phyloP scores from a whole-genome alignment of 2,888 invertebrate genomes.

The Ligdia adustata region DNA sequence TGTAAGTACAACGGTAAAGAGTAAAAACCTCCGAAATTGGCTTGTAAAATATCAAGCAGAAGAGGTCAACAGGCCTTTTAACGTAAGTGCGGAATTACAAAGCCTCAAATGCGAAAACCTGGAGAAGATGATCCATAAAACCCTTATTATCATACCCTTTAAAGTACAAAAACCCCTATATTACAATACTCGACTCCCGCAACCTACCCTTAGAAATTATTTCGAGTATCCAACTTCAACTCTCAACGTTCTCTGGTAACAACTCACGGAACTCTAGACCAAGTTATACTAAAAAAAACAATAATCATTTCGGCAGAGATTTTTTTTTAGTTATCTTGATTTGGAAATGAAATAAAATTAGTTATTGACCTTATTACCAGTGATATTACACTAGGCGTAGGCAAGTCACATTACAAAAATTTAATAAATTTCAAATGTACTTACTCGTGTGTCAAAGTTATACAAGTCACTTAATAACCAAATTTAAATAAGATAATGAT shows the following conservation, averaged over 20 bases:
- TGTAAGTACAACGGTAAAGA: no score
- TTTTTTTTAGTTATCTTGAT: no score
- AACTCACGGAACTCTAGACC: constrained; percentile 8
- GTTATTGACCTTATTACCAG: no score
- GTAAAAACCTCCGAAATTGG: neutral
- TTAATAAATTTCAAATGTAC: no score
- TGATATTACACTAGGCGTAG: no score
- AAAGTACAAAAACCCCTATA: constrained; percentile 21
- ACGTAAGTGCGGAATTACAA: constrained; percentile 14
- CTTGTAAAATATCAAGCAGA: constrained; percentile 1
- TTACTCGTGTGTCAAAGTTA: no score
- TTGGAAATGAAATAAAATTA: no score
- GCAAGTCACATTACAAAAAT: no score
- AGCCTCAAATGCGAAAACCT: constrained; percentile 18
- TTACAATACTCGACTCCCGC: constrained; percentile 20
- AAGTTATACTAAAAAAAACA: no score
- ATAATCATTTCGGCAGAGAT: no score
- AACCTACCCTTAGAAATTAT: constrained; percentile 16
- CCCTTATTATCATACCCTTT: constrained; percentile 22
- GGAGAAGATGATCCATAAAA: constrained; percentile 19
- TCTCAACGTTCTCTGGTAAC: constrained; percentile 8
- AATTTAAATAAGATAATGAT: no score
- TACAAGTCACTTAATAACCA: no score
- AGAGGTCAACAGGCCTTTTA: constrained; percentile 13
- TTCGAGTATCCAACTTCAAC: constrained; percentile 5